Conservation (phyloP, 1,140 invertebrate genomes). For the Heliconius nattereri region DNA sequence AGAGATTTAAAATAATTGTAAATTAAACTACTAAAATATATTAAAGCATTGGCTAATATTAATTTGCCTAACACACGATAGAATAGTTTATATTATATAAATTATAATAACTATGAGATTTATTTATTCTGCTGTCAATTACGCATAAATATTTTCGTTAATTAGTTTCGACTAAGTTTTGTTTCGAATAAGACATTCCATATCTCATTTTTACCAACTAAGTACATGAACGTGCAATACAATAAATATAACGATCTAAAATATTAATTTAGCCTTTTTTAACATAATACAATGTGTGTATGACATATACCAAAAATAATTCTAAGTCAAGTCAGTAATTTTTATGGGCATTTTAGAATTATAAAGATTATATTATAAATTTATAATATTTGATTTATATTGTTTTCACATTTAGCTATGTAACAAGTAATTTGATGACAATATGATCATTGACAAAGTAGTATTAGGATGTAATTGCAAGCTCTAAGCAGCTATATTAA, state of each 20-base stretch:
- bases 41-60: background rate
- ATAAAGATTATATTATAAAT: background rate
- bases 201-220: background rate
- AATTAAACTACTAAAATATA: background rate
- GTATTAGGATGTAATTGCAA: background rate
- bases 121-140: conserved; percentile 1
- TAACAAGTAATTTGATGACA: background rate
- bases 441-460: conserved; percentile 7
- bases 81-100: background rate
- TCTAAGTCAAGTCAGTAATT: background rate
- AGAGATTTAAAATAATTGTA: background rate
- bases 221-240: background rate
- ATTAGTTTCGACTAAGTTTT: no score
- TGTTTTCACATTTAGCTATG: background rate
- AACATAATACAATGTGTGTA: no score
- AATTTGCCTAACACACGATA: background rate
- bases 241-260: no score
- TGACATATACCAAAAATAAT: background rate
- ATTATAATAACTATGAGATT: background rate
- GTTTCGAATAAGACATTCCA: background rate
- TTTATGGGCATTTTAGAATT: background rate
- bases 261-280: no score
- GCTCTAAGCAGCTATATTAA: background rate
- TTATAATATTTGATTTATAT: background rate
- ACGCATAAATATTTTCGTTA: background rate